Base-by-base conservation (phyloP, 2,113 vertebrate genomes). In the Pteronura brasiliensis region DNA sequence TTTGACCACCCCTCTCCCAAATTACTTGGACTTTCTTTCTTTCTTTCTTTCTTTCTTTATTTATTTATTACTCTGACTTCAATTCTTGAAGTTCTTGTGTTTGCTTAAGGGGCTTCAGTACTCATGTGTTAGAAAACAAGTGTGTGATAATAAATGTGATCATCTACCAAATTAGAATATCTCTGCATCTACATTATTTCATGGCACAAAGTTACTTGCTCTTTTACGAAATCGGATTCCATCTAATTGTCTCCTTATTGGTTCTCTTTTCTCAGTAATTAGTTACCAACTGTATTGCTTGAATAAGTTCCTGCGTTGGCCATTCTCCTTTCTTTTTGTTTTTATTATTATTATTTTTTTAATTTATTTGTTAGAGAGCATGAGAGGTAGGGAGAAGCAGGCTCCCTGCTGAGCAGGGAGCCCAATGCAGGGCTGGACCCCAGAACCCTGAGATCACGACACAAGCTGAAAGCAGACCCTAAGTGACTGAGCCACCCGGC, bases 1-100 rank as follows among this genome's bases (percentile, higher is more conserved):
- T 67, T 29, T 52, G 20, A 69, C 20, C 31, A 20, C 1, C 14
- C 31, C 27, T 59, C 17, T n/a, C 18, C 15, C 29, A 57, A 27
- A 74, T 31, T 72, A 90, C 34, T 74, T 49, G 71, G 76, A 91
- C 59, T 91, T 96, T n/a, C 74, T 87, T 71, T 94, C 36, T 90
- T 88, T 74, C 15, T 27, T 74, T 72, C 6, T 6, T 42, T 42
- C 6, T n/a, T n/a, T n/a, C n/a, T 42, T 42, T 42, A 42, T 42
- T 42, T 42, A 42, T 42, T 42, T 74, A 14, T n/a, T 79, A 90
- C 47, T 84, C 49, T 88, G 42, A 93, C 49, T 87, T 97, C 47
- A 81, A 87, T 71, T 96, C 69, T 93, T 88, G 63, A 84, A 47
- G 27, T 13, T 83, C 90, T 93, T 63, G 49, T 71, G 31, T 72